phyloP scores from a whole-genome alignment of 2,888 invertebrate species.

The Metellina segmentata region DNA sequence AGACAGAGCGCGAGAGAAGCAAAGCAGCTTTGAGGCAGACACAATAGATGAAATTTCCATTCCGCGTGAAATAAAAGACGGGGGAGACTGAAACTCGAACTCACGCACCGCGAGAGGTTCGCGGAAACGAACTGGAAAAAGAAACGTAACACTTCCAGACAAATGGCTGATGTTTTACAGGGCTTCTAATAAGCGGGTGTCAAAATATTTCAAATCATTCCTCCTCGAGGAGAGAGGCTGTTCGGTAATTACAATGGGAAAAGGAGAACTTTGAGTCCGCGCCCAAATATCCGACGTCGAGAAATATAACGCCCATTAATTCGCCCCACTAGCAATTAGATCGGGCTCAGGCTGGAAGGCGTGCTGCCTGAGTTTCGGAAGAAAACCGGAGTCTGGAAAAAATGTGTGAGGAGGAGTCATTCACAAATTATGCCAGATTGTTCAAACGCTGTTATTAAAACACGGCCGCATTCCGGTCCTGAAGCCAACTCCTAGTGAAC shows the following conservation, averaged over 20 bases:
- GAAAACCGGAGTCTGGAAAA: background rate
- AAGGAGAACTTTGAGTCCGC: constrained; percentile 1
- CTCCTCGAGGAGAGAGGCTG: constrained; percentile 12
- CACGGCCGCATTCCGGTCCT: background rate
- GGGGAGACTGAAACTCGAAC: background rate
- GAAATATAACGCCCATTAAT: constrained; percentile 63
- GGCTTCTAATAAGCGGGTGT: constrained; percentile 58
- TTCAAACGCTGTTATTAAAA: constrained; percentile 25
- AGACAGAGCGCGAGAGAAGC: background rate
- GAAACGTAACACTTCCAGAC: constrained; percentile 15
- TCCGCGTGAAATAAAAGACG: background rate
- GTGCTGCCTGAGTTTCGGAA: constrained; percentile 14
- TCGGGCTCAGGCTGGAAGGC: constrained; percentile 31
- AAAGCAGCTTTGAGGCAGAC: too few relatives aligned
- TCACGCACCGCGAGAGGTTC: too few relatives aligned
- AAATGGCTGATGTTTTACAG: constrained; percentile 50
- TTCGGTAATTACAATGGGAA: constrained; percentile 47
- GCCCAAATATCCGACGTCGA: constrained; percentile 21
- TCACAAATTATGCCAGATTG: constrained; percentile 38
- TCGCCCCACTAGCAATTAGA: constrained; percentile 47
- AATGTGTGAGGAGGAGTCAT: constrained; percentile 52
- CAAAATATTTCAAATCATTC: constrained; percentile 69
- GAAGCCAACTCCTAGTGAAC: background rate
- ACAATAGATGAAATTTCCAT: background rate
- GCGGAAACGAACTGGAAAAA: background rate